These are phyloP conservation scores for Pterocles gutturalis DNA, from an alignment of 2,113 vertebrate genomes.

Conservation along the genomic window DNA sequence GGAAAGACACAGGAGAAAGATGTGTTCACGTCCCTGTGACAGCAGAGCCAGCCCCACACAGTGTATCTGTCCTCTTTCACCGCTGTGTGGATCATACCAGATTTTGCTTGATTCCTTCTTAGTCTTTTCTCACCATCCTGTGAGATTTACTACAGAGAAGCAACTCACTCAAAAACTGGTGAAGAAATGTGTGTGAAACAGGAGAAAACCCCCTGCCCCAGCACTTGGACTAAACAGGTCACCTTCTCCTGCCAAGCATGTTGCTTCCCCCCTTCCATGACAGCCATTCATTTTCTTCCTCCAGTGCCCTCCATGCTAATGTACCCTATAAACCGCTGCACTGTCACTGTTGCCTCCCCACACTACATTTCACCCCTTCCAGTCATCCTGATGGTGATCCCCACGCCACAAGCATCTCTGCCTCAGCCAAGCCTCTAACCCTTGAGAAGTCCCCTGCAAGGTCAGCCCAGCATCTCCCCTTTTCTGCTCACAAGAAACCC, in stretches of 20 bases:
- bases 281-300: not conserved
- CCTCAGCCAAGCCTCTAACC: not conserved
- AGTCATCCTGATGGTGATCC: not conserved
- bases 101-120: not conserved
- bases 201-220: not conserved
- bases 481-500: not conserved
- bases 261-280: not conserved
- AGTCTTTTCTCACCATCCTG: not conserved
- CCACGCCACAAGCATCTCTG: not conserved
- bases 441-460: not conserved
- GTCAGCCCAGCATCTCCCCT: not conserved
- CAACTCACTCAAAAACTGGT: not conserved
- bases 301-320: not conserved
- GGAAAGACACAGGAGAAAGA: not conserved
- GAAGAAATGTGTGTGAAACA: not conserved
- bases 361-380: not conserved
- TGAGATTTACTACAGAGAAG: not conserved
- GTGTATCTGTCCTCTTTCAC: not conserved
- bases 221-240: not conserved
- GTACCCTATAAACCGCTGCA: not conserved
- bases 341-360: not conserved
- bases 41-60: not conserved
- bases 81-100: not conserved
- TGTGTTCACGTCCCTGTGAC: not conserved
- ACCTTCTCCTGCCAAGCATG: not conserved